These are phyloP conservation scores for Odocoileus hemionus DNA, from an alignment of 2,113 vertebrate species.

Conservation along the genomic window DNA sequence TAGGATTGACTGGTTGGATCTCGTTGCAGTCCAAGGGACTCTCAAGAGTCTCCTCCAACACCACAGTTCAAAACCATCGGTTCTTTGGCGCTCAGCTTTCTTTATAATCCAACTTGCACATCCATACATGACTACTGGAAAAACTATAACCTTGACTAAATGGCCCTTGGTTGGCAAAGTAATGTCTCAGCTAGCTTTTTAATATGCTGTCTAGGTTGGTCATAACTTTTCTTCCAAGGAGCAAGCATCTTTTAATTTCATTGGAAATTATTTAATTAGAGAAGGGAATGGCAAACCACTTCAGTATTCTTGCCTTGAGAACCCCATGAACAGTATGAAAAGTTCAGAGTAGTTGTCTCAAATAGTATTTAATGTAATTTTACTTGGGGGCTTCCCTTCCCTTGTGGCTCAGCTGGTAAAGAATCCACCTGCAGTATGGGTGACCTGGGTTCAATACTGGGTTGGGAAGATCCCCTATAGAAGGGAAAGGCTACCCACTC, in stretches of 20 bases:
- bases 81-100: not conserved
- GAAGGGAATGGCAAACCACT: not conserved
- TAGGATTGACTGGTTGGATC: not conserved
- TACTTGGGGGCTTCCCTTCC: not conserved
- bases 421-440: not conserved
- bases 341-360: not conserved
- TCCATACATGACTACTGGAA: not conserved
- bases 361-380: not conserved
- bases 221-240: not conserved
- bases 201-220: not conserved
- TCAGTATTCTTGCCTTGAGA: not conserved
- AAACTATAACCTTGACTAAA: not conserved
- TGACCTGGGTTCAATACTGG: not conserved
- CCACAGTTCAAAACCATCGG: not conserved
- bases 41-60: not conserved
- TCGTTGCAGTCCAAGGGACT: not conserved
- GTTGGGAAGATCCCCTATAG: not conserved
- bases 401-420: not conserved
- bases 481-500: not conserved
- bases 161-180: not conserved
- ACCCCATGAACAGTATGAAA: not conserved
- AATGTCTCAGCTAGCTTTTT: not conserved
- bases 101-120: not conserved
- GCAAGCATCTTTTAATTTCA: not conserved
- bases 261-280: not conserved